phyloP scores from a whole-genome alignment of 1,140 invertebrate genomes.

The Sweltsa coloradensis region DNA sequence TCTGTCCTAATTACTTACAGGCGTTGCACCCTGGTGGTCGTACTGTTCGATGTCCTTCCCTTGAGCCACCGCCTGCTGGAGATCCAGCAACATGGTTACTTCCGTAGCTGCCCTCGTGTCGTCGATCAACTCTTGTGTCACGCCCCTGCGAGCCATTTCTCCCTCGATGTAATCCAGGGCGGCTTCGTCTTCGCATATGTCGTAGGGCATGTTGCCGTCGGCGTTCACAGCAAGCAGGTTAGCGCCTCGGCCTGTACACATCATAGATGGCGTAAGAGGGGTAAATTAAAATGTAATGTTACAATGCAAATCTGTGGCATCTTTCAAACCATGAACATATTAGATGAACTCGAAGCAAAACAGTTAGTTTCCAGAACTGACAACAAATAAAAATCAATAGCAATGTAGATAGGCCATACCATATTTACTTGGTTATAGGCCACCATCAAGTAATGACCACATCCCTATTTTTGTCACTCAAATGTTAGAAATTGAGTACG shows the following conservation, averaged over 20 bases:
- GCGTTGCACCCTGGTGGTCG: constrained; percentile 83
- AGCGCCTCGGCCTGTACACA: constrained; percentile 81
- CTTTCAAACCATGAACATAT: too few relatives aligned
- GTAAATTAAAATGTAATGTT: too few relatives aligned
- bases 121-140: constrained; percentile 87
- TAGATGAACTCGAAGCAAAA: too few relatives aligned
- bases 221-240: constrained; percentile 96
- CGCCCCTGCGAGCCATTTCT: constrained; percentile 92
- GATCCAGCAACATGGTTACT: constrained; percentile 81
- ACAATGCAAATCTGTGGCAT: too few relatives aligned
- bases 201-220: constrained; percentile 99
- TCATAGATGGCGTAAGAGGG: too few relatives aligned
- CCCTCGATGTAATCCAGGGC: constrained; percentile 95
- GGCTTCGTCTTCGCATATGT: constrained; percentile 96
- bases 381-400: too few relatives aligned
- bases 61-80: constrained; percentile 53
- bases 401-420: too few relatives aligned
- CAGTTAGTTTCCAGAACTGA: too few relatives aligned
- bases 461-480: too few relatives aligned
- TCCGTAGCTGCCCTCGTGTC: constrained; percentile 86
- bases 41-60: constrained; percentile 73
- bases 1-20: constrained; percentile 47
- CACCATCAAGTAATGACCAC: too few relatives aligned
- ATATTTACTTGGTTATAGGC: too few relatives aligned
- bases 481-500: too few relatives aligned